Conservation (phyloP, 2,797 vertebrate genomes). For the Euthynnus affinis region DNA sequence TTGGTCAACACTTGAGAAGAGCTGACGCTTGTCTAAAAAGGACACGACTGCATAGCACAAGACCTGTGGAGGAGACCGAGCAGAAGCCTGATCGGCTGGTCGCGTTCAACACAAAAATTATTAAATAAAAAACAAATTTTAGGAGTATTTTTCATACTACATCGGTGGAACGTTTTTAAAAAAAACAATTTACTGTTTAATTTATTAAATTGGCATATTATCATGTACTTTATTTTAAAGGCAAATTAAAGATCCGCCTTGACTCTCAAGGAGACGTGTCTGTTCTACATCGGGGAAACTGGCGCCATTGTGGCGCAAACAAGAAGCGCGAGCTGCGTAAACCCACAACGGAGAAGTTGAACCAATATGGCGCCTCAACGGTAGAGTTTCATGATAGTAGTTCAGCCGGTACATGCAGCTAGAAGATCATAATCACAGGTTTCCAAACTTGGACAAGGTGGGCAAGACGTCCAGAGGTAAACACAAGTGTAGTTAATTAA, state of each 20-base stretch:
- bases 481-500: background rate
- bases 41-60: constrained; percentile 86
- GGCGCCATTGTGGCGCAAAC: constrained; percentile 81
- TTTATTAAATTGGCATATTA: fast-evolving
- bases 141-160: fast-evolving
- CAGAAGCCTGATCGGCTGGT: constrained; percentile 68
- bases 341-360: constrained; percentile 29
- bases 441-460: constrained; percentile 37
- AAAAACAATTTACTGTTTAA: fast-evolving
- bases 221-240: constrained; percentile 26
- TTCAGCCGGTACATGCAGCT: background rate
- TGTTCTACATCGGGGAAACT: constrained; percentile 44
- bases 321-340: fast-evolving
- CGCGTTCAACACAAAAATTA: background rate
- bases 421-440: constrained; percentile 24
- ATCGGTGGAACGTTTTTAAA: fast-evolving
- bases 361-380: constrained; percentile 66
- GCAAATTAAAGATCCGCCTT: constrained; percentile 27
- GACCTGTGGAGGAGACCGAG: constrained; percentile 64
- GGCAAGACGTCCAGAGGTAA: constrained; percentile 61
- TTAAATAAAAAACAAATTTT: fast-evolving
- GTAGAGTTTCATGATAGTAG: constrained; percentile 32
- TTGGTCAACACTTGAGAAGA: constrained; percentile 65
- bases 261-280: constrained; percentile 74
- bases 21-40: constrained; percentile 85